Base-by-base conservation (phyloP, 1,140 invertebrate species). In the Hylaeus volcanicus region DNA sequence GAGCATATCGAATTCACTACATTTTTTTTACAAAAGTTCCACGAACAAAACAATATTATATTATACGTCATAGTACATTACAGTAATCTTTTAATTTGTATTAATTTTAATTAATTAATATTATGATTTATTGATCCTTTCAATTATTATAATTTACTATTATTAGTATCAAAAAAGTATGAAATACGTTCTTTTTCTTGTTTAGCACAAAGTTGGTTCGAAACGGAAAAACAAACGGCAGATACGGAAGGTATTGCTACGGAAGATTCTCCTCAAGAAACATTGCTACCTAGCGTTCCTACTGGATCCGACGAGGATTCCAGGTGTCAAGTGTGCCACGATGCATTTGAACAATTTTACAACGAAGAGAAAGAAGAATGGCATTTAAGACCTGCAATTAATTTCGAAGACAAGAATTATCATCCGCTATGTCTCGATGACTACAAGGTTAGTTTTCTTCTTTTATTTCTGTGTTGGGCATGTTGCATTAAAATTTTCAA, bases 341-440 rank as follows among this genome's bases (percentile, higher is more conserved):
- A 99, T 93, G 94, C 94, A 66, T 99, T 99, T 93, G 97, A 98
- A 77, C 96, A 98, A 90, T 98, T 98, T 93, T 99, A 97, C 94
- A 97, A 98, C 89, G 97, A 99, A 93, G 98, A 99, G 88, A 96
- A 96, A 72, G 98, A 99, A 92, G 98, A 99, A 90, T 99, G 98
- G 98, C 97, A 98, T 90, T 93, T 99, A 8, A 94, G 96, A 75
- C 96, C 98, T 89, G 97, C 98, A 1, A 94, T 98, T 5, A 93
- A 94, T 39, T 95, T 96, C 58, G 96, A 98, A 56, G 96, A 95
- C 1, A 96, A 96, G 87, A 96, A 97, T 88, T 99, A 97, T 91
- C 98, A 99, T 94, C 98, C 98, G 1, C 92, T 97, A 41, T 99
- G 98, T 92, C 96, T 97, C 86, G 96, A 98, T 86, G 98, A 99